Percentiles rank a stretch among this genome's conserved stretches.
phyloP scores from a whole-genome alignment of 2,888 invertebrate genomes.

The Limnephilus auricula region DNA sequence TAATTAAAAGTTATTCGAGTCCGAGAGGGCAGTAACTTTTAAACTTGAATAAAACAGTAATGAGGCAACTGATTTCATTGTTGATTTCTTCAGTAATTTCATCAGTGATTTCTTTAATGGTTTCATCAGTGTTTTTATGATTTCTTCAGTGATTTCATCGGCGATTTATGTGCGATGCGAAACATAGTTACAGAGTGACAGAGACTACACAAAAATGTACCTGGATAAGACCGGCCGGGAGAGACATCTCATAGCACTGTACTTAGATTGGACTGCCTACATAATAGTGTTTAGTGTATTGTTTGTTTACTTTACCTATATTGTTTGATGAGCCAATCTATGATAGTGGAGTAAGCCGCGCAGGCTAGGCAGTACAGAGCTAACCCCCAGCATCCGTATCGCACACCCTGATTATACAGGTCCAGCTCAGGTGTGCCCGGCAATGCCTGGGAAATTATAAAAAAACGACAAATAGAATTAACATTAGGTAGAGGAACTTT shows the following conservation, averaged over 20 bases:
- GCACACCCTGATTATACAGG: conserved; percentile 71
- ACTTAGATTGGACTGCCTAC: too few species aligned
- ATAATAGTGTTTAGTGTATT: too few species aligned
- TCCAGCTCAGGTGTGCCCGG: conserved; percentile 67
- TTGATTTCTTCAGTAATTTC: too few species aligned
- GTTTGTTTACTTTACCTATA: conserved; percentile 68
- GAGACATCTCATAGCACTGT: too few species aligned
- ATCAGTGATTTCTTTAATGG: too few species aligned
- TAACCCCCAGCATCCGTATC: conserved; percentile 74
- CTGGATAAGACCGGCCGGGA: too few species aligned
- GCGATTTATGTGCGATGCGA: too few species aligned
- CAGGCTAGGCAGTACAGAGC: conserved; percentile 73
- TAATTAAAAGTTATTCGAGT: background rate
- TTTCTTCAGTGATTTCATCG: too few species aligned
- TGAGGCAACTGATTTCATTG: background rate
- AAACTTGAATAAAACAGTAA: background rate
- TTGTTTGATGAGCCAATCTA: conserved; percentile 71
- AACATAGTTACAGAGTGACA: too few species aligned
- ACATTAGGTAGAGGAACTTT: too few species aligned
- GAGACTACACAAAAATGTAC: too few species aligned
- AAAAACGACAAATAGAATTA: background rate
- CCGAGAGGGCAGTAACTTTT: background rate
- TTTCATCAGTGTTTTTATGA: too few species aligned
- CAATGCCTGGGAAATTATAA: conserved; percentile 67
- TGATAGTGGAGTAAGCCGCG: conserved; percentile 71